Evolutionary conservation across 2,113 vertebrate species (phyloP), one percentile per base, ranked within the genome.

Genomic region (Malurus melanocephalus): DNA sequence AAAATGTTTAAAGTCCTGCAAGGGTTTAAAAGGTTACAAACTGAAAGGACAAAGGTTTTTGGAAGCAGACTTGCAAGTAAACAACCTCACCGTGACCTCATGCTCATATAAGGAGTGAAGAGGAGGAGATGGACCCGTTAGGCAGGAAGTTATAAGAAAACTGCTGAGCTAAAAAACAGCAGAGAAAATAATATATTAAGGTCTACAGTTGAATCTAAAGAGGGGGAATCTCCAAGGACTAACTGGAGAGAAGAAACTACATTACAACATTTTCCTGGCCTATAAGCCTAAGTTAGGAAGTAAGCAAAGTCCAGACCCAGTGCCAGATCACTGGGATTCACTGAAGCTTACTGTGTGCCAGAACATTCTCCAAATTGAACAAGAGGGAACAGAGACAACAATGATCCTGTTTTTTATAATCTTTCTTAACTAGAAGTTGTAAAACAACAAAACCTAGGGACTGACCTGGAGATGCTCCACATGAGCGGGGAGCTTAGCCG

Each of bases 231-330:
- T 97, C 97, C 76, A 93, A 97, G 96, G 97, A 94, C 90, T 96
- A 94, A 93, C 93, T 94, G 93, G 93, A 96, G 93, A 94, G 96
- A 88, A 97, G 93, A 96, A 97, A 97, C 83, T 86, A 61, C 93
- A 97, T 97, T 97, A 97, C 95, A 97, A 96, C 95, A 98, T 97
- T 97, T 97, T 97, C 97, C 97, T 97, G 97, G 97, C 97, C 96
- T 92, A 83, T 80, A 91, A 96, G 87, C 64, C 84, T 64, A 75
- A 85, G 74, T 88, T 94, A 96, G 97, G 97, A 97, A 97, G 95
- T 93, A 94, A 96, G 96, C 74, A 94, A 96, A 97, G 92, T 80
- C 94, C 89, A 96, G 73, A 95, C 69, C 64, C 51, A 71, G 91
- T 83, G 97, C 97, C 97, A 97, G 95, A 97, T 97, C 43, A 74